Conservation (phyloP, 2,888 invertebrate species). For the Eumacrocentrus americanus region DNA sequence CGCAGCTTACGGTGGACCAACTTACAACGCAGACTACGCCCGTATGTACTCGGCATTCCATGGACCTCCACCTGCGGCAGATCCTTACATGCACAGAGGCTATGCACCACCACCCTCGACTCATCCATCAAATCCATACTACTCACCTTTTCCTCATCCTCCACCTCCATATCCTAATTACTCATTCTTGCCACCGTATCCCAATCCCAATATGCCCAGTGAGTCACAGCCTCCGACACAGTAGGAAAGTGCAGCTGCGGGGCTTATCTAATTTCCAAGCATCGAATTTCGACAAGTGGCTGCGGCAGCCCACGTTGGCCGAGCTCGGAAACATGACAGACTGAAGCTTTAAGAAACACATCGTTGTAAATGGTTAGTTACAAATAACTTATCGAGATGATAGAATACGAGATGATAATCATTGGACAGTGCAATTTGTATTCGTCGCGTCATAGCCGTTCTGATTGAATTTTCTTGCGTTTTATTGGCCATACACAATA, state of each 20-base stretch:
- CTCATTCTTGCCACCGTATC: conserved; percentile 64
- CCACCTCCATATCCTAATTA: conserved; percentile 67
- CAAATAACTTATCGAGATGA: conserved; percentile 12
- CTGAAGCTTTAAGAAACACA: conserved; percentile 49
- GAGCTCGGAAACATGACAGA: conserved; percentile 45
- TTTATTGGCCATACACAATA: conserved; percentile 1
- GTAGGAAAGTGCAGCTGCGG: conserved; percentile 37
- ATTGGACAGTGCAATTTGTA: conserved; percentile 49
- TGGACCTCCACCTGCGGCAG: conserved; percentile 56
- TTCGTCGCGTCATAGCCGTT: conserved; percentile 3
- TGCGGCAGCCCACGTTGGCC: not conserved
- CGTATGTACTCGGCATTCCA: conserved; percentile 59
- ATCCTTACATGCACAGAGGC: conserved; percentile 58
- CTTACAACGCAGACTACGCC: conserved; percentile 57
- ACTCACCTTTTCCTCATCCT: conserved; percentile 60
- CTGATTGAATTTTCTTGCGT: not conserved
- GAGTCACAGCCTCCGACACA: conserved; percentile 60
- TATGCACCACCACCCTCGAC: conserved; percentile 55
- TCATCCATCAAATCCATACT: conserved; percentile 55
- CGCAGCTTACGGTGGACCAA: conserved; percentile 55
- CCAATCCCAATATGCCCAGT: conserved; percentile 59
- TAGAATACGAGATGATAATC: conserved; percentile 34
- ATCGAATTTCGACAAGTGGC: conserved; percentile 14
- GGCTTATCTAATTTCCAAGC: not conserved
- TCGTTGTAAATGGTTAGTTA: conserved; percentile 50